Percentiles rank a stretch among this genome's conserved stretches.
phyloP scores from a whole-genome alignment of 2,797 vertebrate genomes.

The Rhinichthys osculus region DNA sequence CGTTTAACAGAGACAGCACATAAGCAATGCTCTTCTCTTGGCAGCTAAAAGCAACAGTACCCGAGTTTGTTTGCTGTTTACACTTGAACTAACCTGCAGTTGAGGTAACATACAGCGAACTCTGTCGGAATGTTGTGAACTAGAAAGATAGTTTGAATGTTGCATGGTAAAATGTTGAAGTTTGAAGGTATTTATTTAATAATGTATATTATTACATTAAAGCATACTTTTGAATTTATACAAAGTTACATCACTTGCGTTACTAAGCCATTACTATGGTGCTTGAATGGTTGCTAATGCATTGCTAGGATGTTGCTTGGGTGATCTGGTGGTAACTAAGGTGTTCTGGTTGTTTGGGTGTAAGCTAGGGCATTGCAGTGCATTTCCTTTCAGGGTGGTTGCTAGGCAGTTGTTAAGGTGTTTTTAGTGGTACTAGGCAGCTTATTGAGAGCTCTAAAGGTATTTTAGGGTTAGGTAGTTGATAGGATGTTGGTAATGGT shows the following conservation, averaged over 20 bases:
- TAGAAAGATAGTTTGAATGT: background rate
- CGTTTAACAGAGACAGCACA: slow-evolving; percentile 3
- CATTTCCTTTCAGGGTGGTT: background rate
- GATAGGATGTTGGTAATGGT: background rate
- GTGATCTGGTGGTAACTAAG: background rate
- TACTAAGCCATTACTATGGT: background rate
- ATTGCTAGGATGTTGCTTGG: background rate
- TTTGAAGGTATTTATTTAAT: background rate
- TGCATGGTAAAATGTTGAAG: background rate
- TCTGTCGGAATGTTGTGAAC: background rate
- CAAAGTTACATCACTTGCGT: background rate
- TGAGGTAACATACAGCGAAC: background rate
- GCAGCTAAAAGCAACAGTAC: background rate
- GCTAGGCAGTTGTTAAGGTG: background rate
- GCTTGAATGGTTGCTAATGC: background rate
- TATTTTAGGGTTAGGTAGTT: background rate
- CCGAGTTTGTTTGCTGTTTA: background rate
- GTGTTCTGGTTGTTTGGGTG: background rate
- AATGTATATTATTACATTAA: background rate
- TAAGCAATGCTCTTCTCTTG: background rate
- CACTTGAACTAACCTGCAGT: background rate
- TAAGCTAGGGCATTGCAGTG: no score
- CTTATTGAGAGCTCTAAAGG: no score
- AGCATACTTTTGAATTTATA: background rate
- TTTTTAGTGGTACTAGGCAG: background rate